Evolutionary conservation across 2,797 vertebrate genomes (phyloP), one percentile per base, ranked within the genome.

Genomic region (Oryzias dopingdopingensis): DNA sequence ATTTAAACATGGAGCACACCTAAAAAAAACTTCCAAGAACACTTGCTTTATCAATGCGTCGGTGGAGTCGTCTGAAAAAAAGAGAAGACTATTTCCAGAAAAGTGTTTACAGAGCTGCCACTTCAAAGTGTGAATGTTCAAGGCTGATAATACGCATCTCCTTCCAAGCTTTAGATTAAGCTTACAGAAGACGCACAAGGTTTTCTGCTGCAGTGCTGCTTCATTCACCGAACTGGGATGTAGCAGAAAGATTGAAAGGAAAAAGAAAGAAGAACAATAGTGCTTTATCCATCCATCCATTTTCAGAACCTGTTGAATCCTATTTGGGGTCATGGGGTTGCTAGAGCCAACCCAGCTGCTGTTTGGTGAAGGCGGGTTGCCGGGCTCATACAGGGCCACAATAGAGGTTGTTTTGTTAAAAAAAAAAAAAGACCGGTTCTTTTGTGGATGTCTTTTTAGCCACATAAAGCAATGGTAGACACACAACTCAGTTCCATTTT

Each of bases 101-200:
- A 52, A 77, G 66, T 53, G 55, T 67, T 81, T 82, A 79, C 62
- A 74, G 61, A 72, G 75, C 73, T 68, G 64, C 82, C 72, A 69
- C 79, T 80, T 83, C 63, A 75, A 78, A 82, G 76, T 83, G 80
- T 74, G 76, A 89, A 83, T 80, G 69, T 72, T 68, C 55, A 49
- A 71, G 62, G 80, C 52, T 71, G 77, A 78, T 80, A 74, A 77
- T 76, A 65, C 20, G 13, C 62, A 51, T 42, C 49, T 49, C 46
- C 14, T 61, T 55, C 50, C 54, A 67, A n/a, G 18, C 42, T 58
- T 20, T 42, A 52, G 64, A 24, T 54, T 29, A 58, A 47, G 69
- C 58, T 26, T 46, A 80, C 54, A 49, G 43, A 17, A 59, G 12
- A 12, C 12, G 32, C 58, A 53, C 42, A 62, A 29, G 47, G 20